Conservation (phyloP, 1,140 invertebrate genomes). For the Hestina assimilis region DNA sequence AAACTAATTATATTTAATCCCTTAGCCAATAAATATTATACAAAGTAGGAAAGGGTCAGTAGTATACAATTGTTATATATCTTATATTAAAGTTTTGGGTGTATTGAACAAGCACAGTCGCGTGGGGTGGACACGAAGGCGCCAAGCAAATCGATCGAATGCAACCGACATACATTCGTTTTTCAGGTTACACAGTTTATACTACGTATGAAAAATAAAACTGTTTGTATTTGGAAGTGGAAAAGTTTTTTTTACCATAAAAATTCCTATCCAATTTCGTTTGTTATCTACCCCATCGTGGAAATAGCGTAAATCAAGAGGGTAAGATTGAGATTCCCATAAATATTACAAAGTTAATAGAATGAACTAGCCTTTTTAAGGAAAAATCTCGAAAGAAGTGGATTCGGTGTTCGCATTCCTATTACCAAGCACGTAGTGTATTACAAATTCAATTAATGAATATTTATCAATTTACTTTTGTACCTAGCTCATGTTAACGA, state of each 20-base stretch:
- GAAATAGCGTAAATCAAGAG: conserved; percentile 31
- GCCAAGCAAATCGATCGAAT: conserved; percentile 29
- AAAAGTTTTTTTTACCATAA: not conserved
- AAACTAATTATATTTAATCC: too few relatives aligned
- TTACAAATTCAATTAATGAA: not conserved
- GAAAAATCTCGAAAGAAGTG: conserved; percentile 8
- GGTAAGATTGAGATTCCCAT: conserved; percentile 26
- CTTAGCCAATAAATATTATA: too few relatives aligned
- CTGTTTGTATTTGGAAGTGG: not conserved
- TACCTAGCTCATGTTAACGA: not conserved
- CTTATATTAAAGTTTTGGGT: too few relatives aligned
- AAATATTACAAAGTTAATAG: conserved; percentile 22
- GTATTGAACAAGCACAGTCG: not conserved
- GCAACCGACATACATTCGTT: not conserved
- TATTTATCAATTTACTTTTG: not conserved
- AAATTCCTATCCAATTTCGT: conserved; percentile 7
- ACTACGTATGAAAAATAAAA: not conserved
- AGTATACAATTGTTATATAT: too few relatives aligned
- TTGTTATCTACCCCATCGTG: conserved; percentile 29
- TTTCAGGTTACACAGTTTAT: not conserved
- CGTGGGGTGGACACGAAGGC: conserved; percentile 22
- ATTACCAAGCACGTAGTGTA: not conserved
- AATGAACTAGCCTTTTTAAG: conserved; percentile 4
- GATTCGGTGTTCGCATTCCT: not conserved
- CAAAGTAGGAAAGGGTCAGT: too few relatives aligned